Conservation (phyloP, 2,797 vertebrate genomes). For the Dallia pectoralis region DNA sequence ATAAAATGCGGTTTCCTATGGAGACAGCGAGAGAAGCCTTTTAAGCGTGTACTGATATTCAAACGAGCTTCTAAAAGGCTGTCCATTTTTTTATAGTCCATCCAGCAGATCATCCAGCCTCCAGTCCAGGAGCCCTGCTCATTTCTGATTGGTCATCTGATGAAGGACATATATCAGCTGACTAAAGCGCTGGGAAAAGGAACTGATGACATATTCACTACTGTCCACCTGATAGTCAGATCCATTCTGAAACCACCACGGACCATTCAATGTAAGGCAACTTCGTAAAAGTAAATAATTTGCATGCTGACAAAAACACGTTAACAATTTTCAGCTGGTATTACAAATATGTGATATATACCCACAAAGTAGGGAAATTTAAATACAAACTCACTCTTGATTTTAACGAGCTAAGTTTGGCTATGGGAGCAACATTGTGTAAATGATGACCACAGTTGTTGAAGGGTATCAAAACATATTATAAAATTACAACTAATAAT, state of each 20-base stretch:
- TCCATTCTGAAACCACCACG: slow-evolving; percentile 52
- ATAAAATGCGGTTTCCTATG: too few species aligned
- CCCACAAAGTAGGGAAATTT: not conserved
- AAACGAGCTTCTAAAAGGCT: not conserved
- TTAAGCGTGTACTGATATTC: not conserved
- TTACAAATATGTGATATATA: not conserved
- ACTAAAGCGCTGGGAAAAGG: slow-evolving; percentile 74
- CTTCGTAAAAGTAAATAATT: not conserved
- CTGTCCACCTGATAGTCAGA: slow-evolving; percentile 72
- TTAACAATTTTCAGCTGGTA: too few species aligned
- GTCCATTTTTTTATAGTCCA: slow-evolving; percentile 12
- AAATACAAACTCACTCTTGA: too few species aligned
- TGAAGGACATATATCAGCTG: slow-evolving; percentile 76
- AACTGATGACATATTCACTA: slow-evolving; percentile 69
- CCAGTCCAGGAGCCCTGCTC: slow-evolving; percentile 38
- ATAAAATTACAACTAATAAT: too few species aligned
- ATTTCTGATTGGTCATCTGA: slow-evolving; percentile 76
- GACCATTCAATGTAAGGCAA: slow-evolving; percentile 63
- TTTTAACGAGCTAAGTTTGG: too few species aligned
- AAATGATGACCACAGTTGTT: too few species aligned
- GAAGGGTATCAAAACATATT: too few species aligned
- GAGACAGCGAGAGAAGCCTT: too few species aligned
- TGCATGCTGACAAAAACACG: not conserved
- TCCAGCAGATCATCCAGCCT: slow-evolving; percentile 67
- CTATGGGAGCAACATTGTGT: too few species aligned